These are phyloP conservation scores for Amazonetta brasiliensis DNA, from an alignment of 2,797 vertebrate genomes.

Conservation along the genomic window DNA sequence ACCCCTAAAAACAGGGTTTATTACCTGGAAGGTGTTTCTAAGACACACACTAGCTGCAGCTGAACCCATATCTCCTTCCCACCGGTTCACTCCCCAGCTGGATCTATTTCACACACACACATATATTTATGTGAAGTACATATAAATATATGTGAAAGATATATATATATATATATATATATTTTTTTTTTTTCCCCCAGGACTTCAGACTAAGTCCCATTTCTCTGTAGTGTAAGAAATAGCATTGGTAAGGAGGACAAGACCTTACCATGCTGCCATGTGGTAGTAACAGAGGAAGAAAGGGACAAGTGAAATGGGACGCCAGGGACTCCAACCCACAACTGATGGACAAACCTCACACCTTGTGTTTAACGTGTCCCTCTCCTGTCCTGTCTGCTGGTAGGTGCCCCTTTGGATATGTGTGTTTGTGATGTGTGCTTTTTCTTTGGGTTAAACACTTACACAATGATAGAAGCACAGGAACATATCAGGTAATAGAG, in stretches of 20 bases:
- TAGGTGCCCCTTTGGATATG: fast-evolving
- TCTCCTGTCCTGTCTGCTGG: background rate
- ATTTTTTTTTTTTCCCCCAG: background rate
- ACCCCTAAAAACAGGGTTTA: background rate
- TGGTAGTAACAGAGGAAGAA: background rate
- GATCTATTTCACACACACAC: background rate
- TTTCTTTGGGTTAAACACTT: background rate
- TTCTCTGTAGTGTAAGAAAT: background rate
- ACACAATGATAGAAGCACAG: background rate
- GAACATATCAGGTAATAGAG: background rate
- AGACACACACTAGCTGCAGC: background rate
- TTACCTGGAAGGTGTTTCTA: background rate
- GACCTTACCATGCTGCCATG: background rate
- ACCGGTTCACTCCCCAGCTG: background rate
- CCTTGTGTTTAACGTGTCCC: too few relatives aligned
- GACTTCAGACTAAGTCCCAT: background rate
- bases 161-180: too few relatives aligned
- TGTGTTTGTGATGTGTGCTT: background rate
- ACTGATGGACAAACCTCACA: fast-evolving
- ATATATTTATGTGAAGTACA: too few relatives aligned
- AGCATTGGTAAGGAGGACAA: background rate
- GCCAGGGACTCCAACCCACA: background rate
- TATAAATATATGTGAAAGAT: too few relatives aligned
- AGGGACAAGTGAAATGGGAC: background rate
- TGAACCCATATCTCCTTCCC: background rate